These are phyloP conservation scores for Myathropa florea DNA, from an alignment of 2,888 invertebrate species.

Conservation along the genomic window DNA sequence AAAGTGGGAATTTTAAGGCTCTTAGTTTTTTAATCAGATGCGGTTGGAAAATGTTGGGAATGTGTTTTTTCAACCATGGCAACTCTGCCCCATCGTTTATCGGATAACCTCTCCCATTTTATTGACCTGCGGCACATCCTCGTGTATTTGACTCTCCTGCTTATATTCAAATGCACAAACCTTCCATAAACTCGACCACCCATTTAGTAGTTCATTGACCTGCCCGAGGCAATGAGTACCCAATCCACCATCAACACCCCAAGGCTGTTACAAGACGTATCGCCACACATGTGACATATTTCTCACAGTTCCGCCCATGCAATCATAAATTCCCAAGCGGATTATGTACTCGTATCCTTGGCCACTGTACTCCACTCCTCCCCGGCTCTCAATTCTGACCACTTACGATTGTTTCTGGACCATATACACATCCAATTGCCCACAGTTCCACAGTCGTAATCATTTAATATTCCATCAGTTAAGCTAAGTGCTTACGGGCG, in stretches of 20 bases:
- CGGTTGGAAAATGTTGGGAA: background rate
- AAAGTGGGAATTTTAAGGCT: too few relatives aligned
- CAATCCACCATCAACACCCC: background rate
- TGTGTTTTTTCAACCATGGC: background rate
- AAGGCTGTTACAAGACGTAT: background rate
- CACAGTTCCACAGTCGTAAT: background rate
- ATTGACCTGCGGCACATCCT: background rate
- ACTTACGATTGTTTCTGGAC: background rate
- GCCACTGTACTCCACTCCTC: background rate
- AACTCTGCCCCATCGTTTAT: background rate
- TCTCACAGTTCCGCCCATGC: background rate
- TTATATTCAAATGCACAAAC: background rate
- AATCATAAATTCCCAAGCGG: background rate
- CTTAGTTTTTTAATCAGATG: background rate
- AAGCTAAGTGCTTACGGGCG: background rate
- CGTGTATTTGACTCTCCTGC: background rate
- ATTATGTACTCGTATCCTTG: background rate
- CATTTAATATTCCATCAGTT: conserved; percentile 16
- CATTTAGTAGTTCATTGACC: background rate
- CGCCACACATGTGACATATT: background rate
- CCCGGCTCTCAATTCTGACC: background rate
- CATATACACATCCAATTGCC: background rate
- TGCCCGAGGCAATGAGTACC: background rate
- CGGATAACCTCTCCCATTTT: background rate
- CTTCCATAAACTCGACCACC: background rate